Evolutionary conservation across 1,140 invertebrate genomes (phyloP).

Genomic region (Papilio dardanus): DNA sequence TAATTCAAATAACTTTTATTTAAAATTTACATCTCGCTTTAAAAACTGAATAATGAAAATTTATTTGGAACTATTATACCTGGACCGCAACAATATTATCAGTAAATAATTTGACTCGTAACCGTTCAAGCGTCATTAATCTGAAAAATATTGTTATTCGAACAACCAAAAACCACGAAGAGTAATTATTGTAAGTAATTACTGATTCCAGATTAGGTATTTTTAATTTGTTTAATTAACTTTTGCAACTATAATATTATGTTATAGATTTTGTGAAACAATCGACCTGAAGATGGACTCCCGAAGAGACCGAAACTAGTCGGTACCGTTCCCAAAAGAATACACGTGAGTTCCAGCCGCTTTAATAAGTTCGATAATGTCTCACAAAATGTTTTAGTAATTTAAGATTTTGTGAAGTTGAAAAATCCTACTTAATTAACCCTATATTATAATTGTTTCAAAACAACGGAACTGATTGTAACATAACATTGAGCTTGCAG

Average conservation of each 20-base stretch:
- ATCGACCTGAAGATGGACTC: no score
- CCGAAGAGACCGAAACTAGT: no score
- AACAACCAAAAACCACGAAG: not conserved
- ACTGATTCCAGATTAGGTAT: not conserved
- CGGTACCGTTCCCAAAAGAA: no score
- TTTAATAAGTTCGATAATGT: no score
- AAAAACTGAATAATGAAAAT: not conserved
- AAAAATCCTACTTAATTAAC: no score
- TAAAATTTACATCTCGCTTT: constrained; percentile 11
- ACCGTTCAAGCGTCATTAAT: constrained; percentile 3
- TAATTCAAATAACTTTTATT: not conserved
- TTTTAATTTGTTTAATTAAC: not conserved
- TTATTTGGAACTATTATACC: not conserved
- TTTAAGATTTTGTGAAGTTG: not conserved
- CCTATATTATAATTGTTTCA: not conserved
- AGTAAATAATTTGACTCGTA: not conserved
- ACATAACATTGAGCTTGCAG: constrained; percentile 9
- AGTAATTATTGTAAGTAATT: not conserved
- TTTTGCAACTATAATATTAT: not conserved
- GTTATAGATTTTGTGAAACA: no score
- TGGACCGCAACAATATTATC: not conserved
- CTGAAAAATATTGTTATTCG: constrained; percentile 11
- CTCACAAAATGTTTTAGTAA: no score
- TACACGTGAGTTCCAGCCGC: no score
- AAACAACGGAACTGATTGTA: not conserved